Base-by-base conservation (phyloP, 2,113 vertebrate species). In the Dicerorhinus sumatrensis region DNA sequence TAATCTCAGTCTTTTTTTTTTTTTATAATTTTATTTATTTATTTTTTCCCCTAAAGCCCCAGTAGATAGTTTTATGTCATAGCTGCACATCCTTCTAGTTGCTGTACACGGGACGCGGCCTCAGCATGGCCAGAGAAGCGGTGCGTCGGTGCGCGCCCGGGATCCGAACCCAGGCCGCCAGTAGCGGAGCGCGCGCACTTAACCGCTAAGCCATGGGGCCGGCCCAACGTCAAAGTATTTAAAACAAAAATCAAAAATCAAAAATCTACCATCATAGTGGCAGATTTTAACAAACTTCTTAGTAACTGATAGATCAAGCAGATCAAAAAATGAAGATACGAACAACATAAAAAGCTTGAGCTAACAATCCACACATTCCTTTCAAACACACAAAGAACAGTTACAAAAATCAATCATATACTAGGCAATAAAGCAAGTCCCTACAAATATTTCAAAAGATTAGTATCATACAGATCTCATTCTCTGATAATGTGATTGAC, bases 181-280 rank as follows among this genome's bases (percentile, higher is more conserved):
- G 39, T 39, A 39, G 39, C 39, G 4, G 39, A 39, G 39, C 39
- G 3, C 39, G 4, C 39, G 4, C 39, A 39, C 39, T 39, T 39
- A 39, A 39, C 39, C 39, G 39, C 39, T 39, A 39, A 39, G 39
- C 39, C 39, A 39, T 4, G 4, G 39, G 39, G 39, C 39, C 39
- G 39, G 39, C 39, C 29, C 39, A 93, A 42, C 6, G 25, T 97
- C 48, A 46, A 76, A 63, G 27, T 83, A 83, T 21, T 62, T 86
- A 87, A 96, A 82, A 48, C n/a, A 94, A 87, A 92, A 86, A 63
- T 2, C 31, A 48, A 79, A 96, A 94, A 80, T 42, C 27, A 87
- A 21, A 86, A 91, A 75, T 29, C 33, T 5, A 73, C 48, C 33
- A 92, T 58, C n/a, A 31, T 2, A 91, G 21, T 77, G 62, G 77